A percentile compares a stretch with the other conserved stretches of the same genome.
Evolutionary conservation across 2,113 vertebrate species (phyloP).

Genomic region (Rhodinocichla rosea): DNA sequence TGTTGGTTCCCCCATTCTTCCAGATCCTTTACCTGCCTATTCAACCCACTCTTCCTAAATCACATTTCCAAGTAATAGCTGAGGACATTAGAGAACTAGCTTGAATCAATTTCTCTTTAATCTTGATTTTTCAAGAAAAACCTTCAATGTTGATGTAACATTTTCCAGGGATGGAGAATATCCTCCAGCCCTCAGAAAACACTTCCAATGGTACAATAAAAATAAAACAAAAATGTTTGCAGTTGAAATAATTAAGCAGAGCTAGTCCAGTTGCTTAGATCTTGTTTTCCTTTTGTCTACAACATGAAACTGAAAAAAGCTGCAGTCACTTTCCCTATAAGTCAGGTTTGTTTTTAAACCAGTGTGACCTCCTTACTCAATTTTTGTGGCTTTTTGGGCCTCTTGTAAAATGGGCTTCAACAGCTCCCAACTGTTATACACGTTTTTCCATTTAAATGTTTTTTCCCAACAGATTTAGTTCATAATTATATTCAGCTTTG

Average conservation of each 20-base stretch:
- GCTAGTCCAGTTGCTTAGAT: not conserved
- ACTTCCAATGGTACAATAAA: not conserved
- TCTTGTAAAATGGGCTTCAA: constrained; percentile 6
- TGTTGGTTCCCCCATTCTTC: not conserved
- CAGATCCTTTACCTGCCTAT: not conserved
- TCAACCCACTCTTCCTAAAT: not conserved
- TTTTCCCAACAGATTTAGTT: not conserved
- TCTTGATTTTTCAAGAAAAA: not conserved
- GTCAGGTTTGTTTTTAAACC: not conserved
- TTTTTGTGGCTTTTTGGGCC: constrained; percentile 21
- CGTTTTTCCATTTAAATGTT: not conserved
- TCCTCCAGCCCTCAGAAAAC: not conserved
- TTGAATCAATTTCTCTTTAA: not conserved
- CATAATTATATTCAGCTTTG: constrained; percentile 26
- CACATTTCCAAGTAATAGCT: not conserved
- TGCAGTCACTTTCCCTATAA: not conserved
- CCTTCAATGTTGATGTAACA: not conserved
- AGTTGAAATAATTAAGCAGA: not conserved
- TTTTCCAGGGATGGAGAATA: not conserved
- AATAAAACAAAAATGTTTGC: not conserved
- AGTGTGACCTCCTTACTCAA: not conserved
- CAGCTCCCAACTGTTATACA: not conserved
- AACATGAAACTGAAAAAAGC: not conserved
- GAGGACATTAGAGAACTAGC: not conserved
- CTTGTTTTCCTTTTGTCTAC: not conserved